Evolutionary conservation across 2,888 invertebrate genomes (phyloP).

Genomic region (Lordiphosa fenestrarum): DNA sequence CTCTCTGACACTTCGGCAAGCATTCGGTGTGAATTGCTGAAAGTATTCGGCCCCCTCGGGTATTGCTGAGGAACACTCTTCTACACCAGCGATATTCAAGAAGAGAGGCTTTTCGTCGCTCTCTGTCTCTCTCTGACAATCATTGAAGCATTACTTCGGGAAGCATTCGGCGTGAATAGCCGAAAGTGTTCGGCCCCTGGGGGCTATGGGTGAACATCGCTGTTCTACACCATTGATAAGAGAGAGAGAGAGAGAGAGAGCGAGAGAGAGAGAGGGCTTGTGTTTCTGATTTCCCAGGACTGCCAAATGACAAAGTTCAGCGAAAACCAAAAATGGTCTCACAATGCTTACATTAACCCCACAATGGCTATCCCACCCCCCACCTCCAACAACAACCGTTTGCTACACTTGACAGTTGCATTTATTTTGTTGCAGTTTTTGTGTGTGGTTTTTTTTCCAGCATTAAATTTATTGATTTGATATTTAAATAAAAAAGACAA

Average conservation of each 20-base stretch:
- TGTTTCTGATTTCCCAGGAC: conserved; percentile 39
- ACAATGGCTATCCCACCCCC: conserved; percentile 33
- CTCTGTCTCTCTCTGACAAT: no score
- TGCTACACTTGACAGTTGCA: conserved; percentile 64
- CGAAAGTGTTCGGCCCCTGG: no score
- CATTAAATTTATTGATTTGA: conserved; percentile 52
- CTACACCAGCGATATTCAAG: no score
- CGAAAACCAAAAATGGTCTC: conserved; percentile 46
- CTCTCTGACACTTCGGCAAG: no score
- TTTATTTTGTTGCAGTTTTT: conserved; percentile 18
- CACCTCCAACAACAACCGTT: conserved; percentile 13
- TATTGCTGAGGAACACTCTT: no score
- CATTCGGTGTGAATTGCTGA: no score
- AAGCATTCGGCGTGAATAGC: no score
- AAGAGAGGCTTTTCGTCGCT: no score
- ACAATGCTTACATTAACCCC: conserved; percentile 66
- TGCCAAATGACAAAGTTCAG: conserved; percentile 38
- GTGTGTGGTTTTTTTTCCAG: background rate
- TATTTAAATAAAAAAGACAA: conserved; percentile 59
- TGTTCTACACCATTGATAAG: no score
- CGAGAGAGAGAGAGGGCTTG: background rate
- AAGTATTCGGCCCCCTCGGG: no score
- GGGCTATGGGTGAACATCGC: no score
- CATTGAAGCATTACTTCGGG: no score
- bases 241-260: background rate